Evolutionary conservation across 2,113 vertebrate species (phyloP).

Genomic region (Poecile atricapillus): DNA sequence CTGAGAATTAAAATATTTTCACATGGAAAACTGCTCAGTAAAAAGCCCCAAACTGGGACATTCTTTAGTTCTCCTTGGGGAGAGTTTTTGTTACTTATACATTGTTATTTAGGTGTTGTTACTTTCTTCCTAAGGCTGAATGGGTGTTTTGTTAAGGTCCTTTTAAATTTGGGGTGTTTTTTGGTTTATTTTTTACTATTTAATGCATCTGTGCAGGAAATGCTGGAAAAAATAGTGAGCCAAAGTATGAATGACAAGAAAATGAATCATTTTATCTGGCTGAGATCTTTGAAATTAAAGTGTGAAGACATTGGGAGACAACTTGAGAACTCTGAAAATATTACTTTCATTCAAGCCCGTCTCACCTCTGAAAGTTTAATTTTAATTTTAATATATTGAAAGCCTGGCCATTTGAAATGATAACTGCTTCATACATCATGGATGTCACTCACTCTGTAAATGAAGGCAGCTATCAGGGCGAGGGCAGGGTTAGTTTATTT

Average conservation of each 20-base stretch:
- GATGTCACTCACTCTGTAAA: not conserved
- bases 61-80: not conserved
- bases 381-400: slow-evolving; percentile 45
- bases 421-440: slow-evolving; percentile 16
- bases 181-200: not conserved
- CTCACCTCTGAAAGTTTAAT: slow-evolving; percentile 37
- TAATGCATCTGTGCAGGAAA: not conserved
- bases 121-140: not conserved
- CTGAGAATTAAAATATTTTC: not conserved
- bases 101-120: not conserved
- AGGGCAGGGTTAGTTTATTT: slow-evolving; percentile 10
- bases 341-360: not conserved
- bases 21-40: not conserved
- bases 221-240: not conserved
- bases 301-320: not conserved
- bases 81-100: not conserved
- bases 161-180: not conserved
- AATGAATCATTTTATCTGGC: not conserved
- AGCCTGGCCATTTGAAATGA: slow-evolving; percentile 9
- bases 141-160: not conserved
- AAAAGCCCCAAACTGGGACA: not conserved
- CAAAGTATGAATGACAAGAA: not conserved
- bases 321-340: not conserved
- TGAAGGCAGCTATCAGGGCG: not conserved
- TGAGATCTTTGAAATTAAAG: not conserved